phyloP scores from a whole-genome alignment of 2,797 vertebrate genomes.

The Lateolabrax maculatus region DNA sequence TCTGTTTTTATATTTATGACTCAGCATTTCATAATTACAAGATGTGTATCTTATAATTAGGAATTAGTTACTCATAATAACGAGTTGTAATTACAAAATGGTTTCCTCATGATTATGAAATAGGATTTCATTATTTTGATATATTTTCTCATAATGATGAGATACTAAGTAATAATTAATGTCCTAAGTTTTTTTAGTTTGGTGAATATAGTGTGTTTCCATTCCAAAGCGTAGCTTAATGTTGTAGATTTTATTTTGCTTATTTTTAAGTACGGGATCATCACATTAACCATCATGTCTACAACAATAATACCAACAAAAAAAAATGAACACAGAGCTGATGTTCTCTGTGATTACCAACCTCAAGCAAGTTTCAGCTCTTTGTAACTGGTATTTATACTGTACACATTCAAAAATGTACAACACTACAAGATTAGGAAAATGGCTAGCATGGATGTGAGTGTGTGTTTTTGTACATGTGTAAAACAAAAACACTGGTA shows the following conservation, averaged over 20 bases:
- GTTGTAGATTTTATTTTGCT: not conserved
- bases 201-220: not conserved
- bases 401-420: not conserved
- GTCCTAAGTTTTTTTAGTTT: not conserved
- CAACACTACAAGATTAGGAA: not conserved
- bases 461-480: not conserved
- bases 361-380: not conserved
- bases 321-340: not conserved
- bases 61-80: too few species aligned
- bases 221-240: not conserved
- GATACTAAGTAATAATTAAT: not conserved
- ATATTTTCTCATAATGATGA: not conserved
- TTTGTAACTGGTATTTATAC: not conserved
- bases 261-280: not conserved
- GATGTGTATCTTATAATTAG: too few species aligned
- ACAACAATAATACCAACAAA: not conserved
- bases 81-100: not conserved
- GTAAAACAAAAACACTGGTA: not conserved
- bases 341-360: constrained; percentile 8
- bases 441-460: not conserved
- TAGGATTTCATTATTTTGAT: not conserved
- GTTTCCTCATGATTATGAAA: not conserved
- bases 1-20: not conserved
- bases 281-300: not conserved
- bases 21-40: not conserved